These are phyloP conservation scores for Rhynchomys soricoides DNA, from an alignment of 2,113 vertebrate species.

Conservation along the genomic window DNA sequence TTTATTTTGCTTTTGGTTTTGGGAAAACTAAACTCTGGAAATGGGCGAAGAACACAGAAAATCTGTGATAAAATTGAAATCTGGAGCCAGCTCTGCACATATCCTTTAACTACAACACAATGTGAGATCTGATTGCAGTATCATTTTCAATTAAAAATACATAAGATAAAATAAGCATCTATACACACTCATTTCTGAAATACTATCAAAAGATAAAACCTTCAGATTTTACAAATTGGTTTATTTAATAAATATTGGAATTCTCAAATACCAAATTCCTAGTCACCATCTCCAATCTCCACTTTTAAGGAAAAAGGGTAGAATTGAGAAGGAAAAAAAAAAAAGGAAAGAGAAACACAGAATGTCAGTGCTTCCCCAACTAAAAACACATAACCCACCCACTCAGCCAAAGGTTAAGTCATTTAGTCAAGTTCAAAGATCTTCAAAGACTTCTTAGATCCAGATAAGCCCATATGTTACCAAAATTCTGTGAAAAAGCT, in stretches of 20 bases:
- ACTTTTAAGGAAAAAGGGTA: constrained; percentile 55
- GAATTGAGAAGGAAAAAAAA: constrained; percentile 14
- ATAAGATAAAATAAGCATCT: constrained; percentile 48
- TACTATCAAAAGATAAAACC: constrained; percentile 30
- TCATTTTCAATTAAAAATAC: constrained; percentile 58
- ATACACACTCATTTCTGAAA: constrained; percentile 48
- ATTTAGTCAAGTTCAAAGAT: constrained; percentile 97
- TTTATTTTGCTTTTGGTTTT: constrained; percentile 35
- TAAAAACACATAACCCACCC: constrained; percentile 86
- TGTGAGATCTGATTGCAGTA: constrained; percentile 13
- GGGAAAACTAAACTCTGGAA: constrained; percentile 65
- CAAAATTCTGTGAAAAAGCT: constrained; percentile 88
- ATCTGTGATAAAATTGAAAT: constrained; percentile 54
- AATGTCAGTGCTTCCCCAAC: constrained; percentile 70
- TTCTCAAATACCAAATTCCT: constrained; percentile 17
- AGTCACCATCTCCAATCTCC: constrained; percentile 54
- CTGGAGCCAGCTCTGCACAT: constrained; percentile 18
- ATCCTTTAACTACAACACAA: constrained; percentile 34
- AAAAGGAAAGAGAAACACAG: constrained; percentile 67
- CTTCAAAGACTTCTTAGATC: constrained; percentile 96
- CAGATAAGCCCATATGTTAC: constrained; percentile 94
- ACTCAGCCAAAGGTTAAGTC: constrained; percentile 94
- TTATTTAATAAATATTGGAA: constrained; percentile 38
- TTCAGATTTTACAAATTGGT: neutral
- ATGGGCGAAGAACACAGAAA: constrained; percentile 50